Evolutionary conservation across 2,113 vertebrate species (phyloP).

Genomic region (Galeopterus variegatus): DNA sequence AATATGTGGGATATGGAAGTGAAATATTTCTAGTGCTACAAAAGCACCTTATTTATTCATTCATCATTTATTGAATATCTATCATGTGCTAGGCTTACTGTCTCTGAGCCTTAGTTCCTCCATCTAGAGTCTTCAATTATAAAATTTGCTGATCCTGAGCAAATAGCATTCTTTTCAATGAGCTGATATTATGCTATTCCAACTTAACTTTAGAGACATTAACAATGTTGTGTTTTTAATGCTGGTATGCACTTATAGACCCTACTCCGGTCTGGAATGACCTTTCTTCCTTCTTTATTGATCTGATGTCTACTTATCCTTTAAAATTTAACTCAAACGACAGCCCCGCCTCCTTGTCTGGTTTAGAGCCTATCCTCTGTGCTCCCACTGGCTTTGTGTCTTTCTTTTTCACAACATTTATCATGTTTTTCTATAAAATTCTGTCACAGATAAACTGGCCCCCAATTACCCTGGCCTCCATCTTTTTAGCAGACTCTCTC

Average conservation of each 20-base stretch:
- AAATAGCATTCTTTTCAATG: background rate
- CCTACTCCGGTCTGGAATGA: background rate
- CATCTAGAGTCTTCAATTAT: background rate
- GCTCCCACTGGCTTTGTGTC: background rate
- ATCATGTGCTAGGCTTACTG: background rate
- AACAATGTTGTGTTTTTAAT: background rate
- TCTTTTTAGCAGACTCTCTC: background rate
- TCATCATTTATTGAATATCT: background rate
- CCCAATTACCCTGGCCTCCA: background rate
- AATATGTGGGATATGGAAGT: background rate
- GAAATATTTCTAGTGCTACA: background rate
- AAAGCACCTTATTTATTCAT: background rate
- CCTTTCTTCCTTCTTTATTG: background rate
- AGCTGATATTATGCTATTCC: background rate
- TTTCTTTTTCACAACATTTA: background rate
- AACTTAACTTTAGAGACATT: background rate
- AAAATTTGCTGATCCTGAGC: background rate
- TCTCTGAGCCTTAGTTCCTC: slow-evolving; percentile 1
- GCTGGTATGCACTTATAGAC: background rate
- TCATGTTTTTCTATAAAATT: background rate
- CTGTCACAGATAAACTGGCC: background rate
- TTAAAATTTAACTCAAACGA: background rate
- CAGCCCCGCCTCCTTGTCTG: background rate
- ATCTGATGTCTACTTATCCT: background rate
- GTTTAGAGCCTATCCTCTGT: background rate